Conservation (phyloP, 2,113 vertebrate species). For the Morone saxatilis region DNA sequence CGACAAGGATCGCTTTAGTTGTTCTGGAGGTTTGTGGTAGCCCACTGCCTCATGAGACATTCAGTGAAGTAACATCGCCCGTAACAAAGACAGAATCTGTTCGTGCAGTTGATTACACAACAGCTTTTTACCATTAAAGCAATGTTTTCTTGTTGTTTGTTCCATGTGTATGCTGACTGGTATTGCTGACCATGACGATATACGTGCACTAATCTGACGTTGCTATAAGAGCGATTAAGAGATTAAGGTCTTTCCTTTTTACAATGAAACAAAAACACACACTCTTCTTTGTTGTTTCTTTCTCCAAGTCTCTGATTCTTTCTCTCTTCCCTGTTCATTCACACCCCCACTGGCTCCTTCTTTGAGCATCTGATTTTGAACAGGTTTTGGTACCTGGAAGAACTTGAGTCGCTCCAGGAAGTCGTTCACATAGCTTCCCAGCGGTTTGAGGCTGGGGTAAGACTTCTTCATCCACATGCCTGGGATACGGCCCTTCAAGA, state of each 20-base stretch:
- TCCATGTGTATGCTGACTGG: background rate
- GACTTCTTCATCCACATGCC: constrained; percentile 92
- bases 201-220: background rate
- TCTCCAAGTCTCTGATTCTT: no score
- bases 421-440: constrained; percentile 91
- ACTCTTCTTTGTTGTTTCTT: no score
- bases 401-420: constrained; percentile 89
- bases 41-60: background rate
- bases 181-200: background rate
- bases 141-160: background rate
- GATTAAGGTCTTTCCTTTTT: background rate
- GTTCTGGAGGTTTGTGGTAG: background rate
- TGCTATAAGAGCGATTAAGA: background rate
- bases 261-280: background rate
- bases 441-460: constrained; percentile 91
- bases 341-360: background rate
- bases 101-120: background rate
- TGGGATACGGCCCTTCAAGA: constrained; percentile 89
- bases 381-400: constrained; percentile 84
- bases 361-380: background rate
- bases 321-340: no score
- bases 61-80: background rate
- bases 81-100: background rate
- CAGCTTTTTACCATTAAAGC: background rate
- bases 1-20: background rate